A percentile compares a stretch with the other conserved stretches of the same genome.
These are phyloP conservation scores for Chrysaora quinquecirrha DNA, from an alignment of 30 jellyfish, hydroid and myxozoan species.

Conservation along the genomic window DNA sequence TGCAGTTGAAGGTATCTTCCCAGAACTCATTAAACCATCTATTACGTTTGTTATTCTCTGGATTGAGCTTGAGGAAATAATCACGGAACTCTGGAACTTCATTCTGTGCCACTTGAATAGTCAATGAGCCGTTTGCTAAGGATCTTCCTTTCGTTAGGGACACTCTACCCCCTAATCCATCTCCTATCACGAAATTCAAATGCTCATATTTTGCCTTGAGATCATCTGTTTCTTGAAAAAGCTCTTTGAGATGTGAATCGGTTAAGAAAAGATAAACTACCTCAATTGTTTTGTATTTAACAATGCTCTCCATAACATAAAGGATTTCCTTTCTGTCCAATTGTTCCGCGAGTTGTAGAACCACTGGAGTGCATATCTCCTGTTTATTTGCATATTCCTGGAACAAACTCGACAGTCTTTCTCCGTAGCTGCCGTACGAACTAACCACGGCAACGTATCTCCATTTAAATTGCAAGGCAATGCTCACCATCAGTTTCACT, in stretches of 20 bases:
- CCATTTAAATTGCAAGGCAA: slow-evolving; percentile 59
- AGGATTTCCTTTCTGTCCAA: neutral
- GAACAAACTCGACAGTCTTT: slow-evolving; percentile 33
- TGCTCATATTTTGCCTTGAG: neutral
- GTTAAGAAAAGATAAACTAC: neutral
- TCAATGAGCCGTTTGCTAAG: slow-evolving; percentile 7
- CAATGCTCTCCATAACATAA: neutral
- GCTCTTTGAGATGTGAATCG: slow-evolving; percentile 4
- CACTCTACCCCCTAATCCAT: neutral
- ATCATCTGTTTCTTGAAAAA: neutral
- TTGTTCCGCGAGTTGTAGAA: slow-evolving; percentile 38
- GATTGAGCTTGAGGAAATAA: slow-evolving; percentile 9
- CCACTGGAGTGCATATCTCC: slow-evolving; percentile 24
- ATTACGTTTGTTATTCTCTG: slow-evolving; percentile 6
- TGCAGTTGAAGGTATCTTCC: slow-evolving; percentile 52
- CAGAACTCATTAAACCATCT: slow-evolving; percentile 64
- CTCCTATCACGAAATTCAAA: neutral
- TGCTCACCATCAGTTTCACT: slow-evolving; percentile 30
- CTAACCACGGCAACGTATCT: slow-evolving; percentile 52
- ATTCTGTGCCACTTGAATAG: slow-evolving; percentile 13
- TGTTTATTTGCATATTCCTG: slow-evolving; percentile 54
- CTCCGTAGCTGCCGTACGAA: slow-evolving; percentile 65
- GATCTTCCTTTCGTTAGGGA: neutral
- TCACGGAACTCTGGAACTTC: neutral
- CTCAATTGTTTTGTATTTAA: neutral